These are phyloP conservation scores for Lanistes nyassanus DNA, from an alignment of 1,140 invertebrate genomes.

Conservation along the genomic window DNA sequence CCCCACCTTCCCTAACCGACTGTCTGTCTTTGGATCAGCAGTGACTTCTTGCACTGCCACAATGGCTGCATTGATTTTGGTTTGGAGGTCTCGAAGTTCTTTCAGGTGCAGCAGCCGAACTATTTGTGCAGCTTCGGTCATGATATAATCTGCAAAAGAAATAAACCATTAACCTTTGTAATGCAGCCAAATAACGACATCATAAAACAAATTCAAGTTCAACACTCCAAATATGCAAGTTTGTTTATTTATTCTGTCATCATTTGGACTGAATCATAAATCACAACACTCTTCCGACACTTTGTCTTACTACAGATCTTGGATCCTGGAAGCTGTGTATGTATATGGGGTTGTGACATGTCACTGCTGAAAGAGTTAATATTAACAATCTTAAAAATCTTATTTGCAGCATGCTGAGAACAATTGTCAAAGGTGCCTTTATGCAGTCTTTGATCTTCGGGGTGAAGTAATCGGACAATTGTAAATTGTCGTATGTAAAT, in stretches of 20 bases:
- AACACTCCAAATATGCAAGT: background rate
- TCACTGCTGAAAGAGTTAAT: no score
- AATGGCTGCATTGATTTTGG: slow-evolving; percentile 92
- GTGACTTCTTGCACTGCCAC: slow-evolving; percentile 92
- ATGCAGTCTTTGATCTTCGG: no score
- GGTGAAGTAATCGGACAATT: no score
- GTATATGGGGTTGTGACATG: no score
- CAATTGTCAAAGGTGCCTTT: no score
- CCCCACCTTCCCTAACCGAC: slow-evolving; percentile 92
- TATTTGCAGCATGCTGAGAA: no score
- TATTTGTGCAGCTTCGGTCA: slow-evolving; percentile 82
- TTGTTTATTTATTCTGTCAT: no score
- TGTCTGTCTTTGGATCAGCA: slow-evolving; percentile 97
- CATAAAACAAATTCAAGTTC: background rate
- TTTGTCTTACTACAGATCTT: background rate
- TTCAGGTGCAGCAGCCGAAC: slow-evolving; percentile 90
- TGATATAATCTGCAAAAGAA: slow-evolving; percentile 71
- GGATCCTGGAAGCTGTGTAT: background rate
- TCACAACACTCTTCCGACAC: background rate
- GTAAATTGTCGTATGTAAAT: no score
- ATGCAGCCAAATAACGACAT: background rate
- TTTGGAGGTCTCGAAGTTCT: slow-evolving; percentile 90
- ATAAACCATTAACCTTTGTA: background rate
- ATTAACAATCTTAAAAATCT: no score
- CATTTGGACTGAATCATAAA: background rate